Conservation (phyloP, 2,797 vertebrate species). For the Lacerta viridis region DNA sequence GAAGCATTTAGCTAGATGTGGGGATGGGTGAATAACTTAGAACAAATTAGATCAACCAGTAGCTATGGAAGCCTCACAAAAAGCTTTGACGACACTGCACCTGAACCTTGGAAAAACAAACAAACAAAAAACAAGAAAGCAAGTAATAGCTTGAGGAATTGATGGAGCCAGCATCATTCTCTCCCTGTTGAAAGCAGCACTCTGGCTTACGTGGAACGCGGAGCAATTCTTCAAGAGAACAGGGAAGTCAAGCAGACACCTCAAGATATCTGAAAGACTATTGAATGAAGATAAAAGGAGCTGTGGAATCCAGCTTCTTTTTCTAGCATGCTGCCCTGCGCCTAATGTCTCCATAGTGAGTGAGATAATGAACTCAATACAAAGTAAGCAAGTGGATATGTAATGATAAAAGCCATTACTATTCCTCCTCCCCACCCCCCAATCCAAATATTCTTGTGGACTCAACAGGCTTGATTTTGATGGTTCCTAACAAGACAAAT, state of each 20-base stretch:
- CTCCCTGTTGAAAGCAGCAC: constrained; percentile 49
- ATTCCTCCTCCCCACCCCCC: constrained; percentile 39
- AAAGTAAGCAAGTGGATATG: background rate
- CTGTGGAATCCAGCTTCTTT: background rate
- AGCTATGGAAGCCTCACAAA: constrained; percentile 27
- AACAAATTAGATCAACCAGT: constrained; percentile 36
- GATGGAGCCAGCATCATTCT: constrained; percentile 27
- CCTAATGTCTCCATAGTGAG: constrained; percentile 8
- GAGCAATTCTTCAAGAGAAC: background rate
- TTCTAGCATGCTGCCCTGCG: background rate
- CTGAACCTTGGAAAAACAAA: constrained; percentile 6
- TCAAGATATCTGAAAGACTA: background rate
- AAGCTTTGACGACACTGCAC: constrained; percentile 2
- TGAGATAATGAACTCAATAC: background rate
- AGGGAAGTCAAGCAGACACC: background rate
- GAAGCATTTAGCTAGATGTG: too few species aligned
- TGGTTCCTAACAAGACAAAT: constrained; percentile 63
- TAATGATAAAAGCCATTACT: constrained; percentile 60
- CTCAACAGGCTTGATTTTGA: constrained; percentile 61
- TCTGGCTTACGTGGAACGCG: constrained; percentile 36
- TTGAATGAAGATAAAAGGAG: constrained; percentile 5
- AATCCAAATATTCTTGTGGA: constrained; percentile 48
- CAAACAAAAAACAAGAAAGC: background rate
- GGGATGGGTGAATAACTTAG: background rate
- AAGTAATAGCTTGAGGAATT: constrained; percentile 40